Evolutionary conservation across 2,888 invertebrate genomes (phyloP).

Genomic region (Acleris emargana): DNA sequence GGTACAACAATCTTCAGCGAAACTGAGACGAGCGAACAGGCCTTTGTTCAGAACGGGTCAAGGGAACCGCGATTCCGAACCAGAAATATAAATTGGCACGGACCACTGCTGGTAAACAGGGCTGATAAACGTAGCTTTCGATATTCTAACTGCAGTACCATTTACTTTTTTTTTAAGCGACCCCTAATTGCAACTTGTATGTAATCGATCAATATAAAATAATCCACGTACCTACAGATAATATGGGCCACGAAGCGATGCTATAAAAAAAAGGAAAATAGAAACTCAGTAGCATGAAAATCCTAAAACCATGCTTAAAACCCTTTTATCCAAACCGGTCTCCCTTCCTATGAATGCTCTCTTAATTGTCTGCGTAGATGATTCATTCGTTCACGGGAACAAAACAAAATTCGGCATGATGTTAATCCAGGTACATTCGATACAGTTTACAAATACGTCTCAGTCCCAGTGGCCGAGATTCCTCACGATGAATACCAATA

Average conservation of each 20-base stretch:
- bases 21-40: constrained; percentile 29
- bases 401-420: constrained; percentile 2
- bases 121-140: constrained; percentile 21
- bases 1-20: constrained; percentile 28
- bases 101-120: constrained; percentile 18
- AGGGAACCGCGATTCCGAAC: constrained; percentile 34
- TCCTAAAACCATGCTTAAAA: too few relatives aligned
- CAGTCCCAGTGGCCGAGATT: constrained; percentile 37
- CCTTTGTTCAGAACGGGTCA: constrained; percentile 36
- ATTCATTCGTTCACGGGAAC: not conserved
- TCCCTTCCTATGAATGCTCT: too few relatives aligned
- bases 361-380: too few relatives aligned
- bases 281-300: too few relatives aligned
- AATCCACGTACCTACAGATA: too few relatives aligned
- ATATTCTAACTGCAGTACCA: constrained; percentile 21
- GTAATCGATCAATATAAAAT: too few relatives aligned
- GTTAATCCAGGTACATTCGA: constrained; percentile 3
- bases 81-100: constrained; percentile 37
- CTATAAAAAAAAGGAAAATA: too few relatives aligned
- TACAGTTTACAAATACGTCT: constrained; percentile 17
- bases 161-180: constrained; percentile 2
- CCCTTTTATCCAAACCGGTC: too few relatives aligned
- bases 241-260: too few relatives aligned
- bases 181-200: too few relatives aligned
- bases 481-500: constrained; percentile 32